Conservation (phyloP, 2,113 vertebrate species). For the Toxostoma redivivum region DNA sequence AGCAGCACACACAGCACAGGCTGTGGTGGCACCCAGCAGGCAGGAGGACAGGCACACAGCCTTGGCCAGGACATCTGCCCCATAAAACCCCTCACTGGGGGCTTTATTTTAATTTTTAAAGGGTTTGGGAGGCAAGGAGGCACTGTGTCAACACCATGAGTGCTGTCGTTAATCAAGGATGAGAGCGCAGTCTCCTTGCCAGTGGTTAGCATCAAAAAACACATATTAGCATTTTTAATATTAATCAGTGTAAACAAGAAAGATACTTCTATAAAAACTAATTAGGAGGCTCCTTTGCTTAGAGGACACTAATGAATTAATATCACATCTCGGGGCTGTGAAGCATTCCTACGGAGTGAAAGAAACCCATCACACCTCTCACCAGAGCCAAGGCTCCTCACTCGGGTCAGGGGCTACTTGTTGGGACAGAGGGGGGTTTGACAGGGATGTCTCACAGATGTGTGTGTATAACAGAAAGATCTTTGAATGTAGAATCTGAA, state of each 20-base stretch:
- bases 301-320: background rate
- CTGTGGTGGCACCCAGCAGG: background rate
- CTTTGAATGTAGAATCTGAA: too few species aligned
- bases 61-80: background rate
- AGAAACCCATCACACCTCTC: too few species aligned
- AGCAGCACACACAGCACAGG: rapidly evolving
- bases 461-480: too few species aligned
- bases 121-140: background rate
- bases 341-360: background rate
- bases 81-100: background rate
- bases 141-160: background rate
- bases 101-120: background rate
- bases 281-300: slow-evolving; percentile 10
- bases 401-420: background rate
- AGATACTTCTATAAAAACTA: background rate
- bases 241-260: slow-evolving; percentile 19
- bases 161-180: background rate
- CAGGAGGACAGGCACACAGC: background rate
- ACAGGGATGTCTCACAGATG: too few species aligned
- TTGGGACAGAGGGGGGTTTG: too few species aligned
- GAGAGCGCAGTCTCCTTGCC: background rate
- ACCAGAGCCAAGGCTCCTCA: background rate
- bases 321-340: background rate
- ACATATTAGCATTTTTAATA: slow-evolving; percentile 32
- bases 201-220: background rate